Conservation (phyloP, 2,113 vertebrate genomes). For the Anguilla japonica region DNA sequence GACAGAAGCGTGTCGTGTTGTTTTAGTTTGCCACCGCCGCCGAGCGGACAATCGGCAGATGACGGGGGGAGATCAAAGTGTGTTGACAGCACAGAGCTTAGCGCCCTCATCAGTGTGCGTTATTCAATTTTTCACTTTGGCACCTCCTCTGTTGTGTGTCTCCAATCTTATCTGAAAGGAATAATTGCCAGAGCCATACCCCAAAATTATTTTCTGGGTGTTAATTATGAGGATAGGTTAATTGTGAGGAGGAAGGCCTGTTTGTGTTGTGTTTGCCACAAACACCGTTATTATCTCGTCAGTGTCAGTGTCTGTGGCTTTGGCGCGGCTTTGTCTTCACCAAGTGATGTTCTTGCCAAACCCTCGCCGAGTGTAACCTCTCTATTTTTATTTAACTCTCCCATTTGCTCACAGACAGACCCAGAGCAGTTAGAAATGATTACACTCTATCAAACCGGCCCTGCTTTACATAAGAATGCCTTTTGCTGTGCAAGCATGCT, state of each 20-base stretch:
- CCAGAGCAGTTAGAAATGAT: background rate
- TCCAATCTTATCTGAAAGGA: slow-evolving; percentile 6
- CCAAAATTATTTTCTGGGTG: background rate
- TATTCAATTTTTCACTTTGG: background rate
- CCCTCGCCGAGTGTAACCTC: background rate
- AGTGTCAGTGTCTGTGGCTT: background rate
- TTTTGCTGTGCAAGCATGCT: background rate
- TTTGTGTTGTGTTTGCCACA: slow-evolving; percentile 16
- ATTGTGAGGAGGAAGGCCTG: slow-evolving; percentile 26
- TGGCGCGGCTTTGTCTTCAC: background rate
- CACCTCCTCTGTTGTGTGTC: background rate
- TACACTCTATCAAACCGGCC: background rate
- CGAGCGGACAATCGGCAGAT: too few species aligned
- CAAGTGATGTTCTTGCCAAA: background rate
- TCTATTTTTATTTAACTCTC: background rate
- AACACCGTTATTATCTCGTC: slow-evolving; percentile 3
- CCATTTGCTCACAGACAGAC: background rate
- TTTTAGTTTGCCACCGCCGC: background rate
- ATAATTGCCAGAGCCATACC: slow-evolving; percentile 9
- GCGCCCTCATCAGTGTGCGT: background rate
- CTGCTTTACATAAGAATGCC: slow-evolving; percentile 22
- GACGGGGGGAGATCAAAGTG: background rate
- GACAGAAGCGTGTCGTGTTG: background rate
- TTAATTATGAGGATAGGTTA: slow-evolving; percentile 25
- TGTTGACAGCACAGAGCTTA: background rate